Percentiles rank a stretch among this genome's conserved stretches.
phyloP scores from a whole-genome alignment of 1,140 invertebrate species.

The Charaxes varanes region DNA sequence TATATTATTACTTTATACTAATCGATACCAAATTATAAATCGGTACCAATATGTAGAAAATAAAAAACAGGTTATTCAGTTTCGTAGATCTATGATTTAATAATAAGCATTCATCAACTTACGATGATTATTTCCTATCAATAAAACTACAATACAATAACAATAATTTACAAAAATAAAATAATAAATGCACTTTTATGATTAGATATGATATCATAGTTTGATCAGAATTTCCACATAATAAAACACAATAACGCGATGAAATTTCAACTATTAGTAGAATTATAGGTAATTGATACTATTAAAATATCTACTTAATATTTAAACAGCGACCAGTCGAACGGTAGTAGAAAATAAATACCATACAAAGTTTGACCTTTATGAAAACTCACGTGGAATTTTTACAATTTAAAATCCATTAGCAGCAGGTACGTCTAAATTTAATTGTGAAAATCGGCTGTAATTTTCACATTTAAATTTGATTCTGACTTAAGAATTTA shows the following conservation, averaged over 20 bases:
- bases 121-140: constrained; percentile 18
- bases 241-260: background rate
- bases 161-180: constrained; percentile 34
- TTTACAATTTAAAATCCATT: background rate
- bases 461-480: constrained; percentile 18
- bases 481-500: background rate
- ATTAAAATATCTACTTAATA: constrained; percentile 6
- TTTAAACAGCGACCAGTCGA: constrained; percentile 7
- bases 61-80: too few relatives aligned
- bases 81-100: constrained; percentile 19
- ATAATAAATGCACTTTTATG: constrained; percentile 8
- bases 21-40: too few relatives aligned
- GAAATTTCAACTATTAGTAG: background rate
- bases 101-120: constrained; percentile 13
- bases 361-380: constrained; percentile 6
- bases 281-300: background rate
- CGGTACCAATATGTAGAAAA: too few relatives aligned
- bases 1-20: too few relatives aligned
- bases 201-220: background rate
- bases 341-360: constrained; percentile 8
- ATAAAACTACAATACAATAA: constrained; percentile 27
- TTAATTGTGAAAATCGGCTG: constrained; percentile 44
- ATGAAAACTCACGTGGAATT: constrained; percentile 27
- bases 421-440: constrained; percentile 9
- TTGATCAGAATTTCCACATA: background rate